Percentiles rank a stretch among this genome's conserved stretches.
Evolutionary conservation across 2,113 vertebrate species (phyloP).

Genomic region (Platichthys flesus): DNA sequence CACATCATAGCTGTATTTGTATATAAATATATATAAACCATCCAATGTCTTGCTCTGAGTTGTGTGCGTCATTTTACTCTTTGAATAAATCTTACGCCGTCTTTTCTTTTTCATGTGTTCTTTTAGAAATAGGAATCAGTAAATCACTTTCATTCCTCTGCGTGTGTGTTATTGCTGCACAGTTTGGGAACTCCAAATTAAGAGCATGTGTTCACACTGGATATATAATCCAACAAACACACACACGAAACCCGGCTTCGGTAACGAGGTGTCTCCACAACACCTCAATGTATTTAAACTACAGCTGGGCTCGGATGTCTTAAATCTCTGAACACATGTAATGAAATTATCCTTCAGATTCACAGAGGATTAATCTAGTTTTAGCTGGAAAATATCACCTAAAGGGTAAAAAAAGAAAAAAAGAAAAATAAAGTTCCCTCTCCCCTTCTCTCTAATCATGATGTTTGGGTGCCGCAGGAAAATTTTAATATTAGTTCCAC

Average conservation of each 20-base stretch:
- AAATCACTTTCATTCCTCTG: background rate
- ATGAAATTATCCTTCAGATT: constrained; percentile 41
- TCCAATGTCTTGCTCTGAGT: too few species aligned
- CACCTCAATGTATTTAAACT: constrained; percentile 14
- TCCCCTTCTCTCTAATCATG: constrained; percentile 9
- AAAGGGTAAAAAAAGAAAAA: constrained; percentile 1
- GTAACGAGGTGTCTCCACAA: background rate
- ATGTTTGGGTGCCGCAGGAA: constrained; percentile 1
- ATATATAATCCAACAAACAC: background rate
- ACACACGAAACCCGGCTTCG: background rate
- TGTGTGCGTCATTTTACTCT: too few species aligned
- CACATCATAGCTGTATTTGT: too few species aligned
- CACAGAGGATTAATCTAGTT: constrained; percentile 39
- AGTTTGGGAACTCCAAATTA: background rate
- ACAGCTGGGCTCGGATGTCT: constrained; percentile 28
- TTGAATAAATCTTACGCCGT: too few species aligned
- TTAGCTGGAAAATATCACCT: constrained; percentile 24
- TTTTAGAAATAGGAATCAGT: too few species aligned
- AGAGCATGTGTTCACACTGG: constrained; percentile 10
- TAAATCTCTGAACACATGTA: constrained; percentile 45
- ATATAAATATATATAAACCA: too few species aligned
- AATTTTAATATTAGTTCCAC: constrained; percentile 44
- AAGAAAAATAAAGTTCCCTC: background rate
- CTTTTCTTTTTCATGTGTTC: too few species aligned
- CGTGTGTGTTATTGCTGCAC: background rate